phyloP scores from a whole-genome alignment of 2,888 invertebrate genomes.

The Agrochola lychnidis region DNA sequence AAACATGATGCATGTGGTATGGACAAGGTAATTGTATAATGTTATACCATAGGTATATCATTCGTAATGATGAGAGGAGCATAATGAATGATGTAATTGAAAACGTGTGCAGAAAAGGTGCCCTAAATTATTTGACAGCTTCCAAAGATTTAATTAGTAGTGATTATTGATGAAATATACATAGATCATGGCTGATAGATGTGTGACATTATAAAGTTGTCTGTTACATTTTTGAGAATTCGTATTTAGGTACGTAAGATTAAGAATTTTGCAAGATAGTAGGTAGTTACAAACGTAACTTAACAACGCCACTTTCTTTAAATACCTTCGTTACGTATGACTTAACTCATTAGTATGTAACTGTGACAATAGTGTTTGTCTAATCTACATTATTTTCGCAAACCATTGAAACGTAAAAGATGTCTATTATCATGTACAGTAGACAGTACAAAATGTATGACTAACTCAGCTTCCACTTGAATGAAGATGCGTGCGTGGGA shows the following conservation, averaged over 20 bases:
- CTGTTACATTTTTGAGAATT: neutral
- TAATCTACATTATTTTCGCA: conserved; percentile 53
- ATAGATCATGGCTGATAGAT: neutral
- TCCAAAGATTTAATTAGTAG: neutral
- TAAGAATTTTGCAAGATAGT: conserved; percentile 1
- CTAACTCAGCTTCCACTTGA: conserved; percentile 83
- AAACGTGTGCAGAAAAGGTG: conserved; percentile 11
- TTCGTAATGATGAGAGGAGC: conserved; percentile 26
- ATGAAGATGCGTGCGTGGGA: conserved; percentile 84
- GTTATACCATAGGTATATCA: neutral
- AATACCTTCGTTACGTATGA: conserved; percentile 27
- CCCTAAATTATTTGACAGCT: neutral
- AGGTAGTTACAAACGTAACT: neutral
- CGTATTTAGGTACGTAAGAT: neutral
- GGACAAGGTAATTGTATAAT: conserved; percentile 50
- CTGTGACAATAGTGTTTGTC: conserved; percentile 34
- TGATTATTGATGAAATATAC: neutral
- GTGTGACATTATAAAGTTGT: neutral
- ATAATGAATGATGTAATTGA: conserved; percentile 28
- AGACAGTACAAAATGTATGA: conserved; percentile 61
- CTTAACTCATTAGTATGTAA: conserved; percentile 45
- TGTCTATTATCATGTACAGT: conserved; percentile 40
- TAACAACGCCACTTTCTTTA: conserved; percentile 33
- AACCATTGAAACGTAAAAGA: conserved; percentile 55
- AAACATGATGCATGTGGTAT: conserved; percentile 46